Evolutionary conservation across 2,888 invertebrate genomes (phyloP).

Genomic region (Heliconius ismenius): DNA sequence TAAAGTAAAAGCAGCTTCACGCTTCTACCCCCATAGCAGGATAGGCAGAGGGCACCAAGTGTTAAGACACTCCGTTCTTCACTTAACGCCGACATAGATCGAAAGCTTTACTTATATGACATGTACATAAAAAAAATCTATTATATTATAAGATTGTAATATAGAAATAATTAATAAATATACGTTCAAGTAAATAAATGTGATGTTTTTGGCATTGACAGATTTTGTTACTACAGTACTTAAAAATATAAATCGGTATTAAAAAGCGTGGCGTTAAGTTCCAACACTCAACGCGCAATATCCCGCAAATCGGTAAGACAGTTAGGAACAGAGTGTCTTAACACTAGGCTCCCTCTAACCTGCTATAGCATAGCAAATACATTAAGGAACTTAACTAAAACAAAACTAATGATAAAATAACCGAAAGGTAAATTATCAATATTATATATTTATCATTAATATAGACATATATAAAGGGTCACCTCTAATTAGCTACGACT

Average conservation of each 20-base stretch:
- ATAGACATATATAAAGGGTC: background rate
- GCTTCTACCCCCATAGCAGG: background rate
- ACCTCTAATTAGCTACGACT: slow-evolving; percentile 10
- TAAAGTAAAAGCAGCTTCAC: no score
- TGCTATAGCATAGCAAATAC: no score
- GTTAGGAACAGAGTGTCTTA: no score
- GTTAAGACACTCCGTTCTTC: background rate
- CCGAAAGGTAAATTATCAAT: background rate
- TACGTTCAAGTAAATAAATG: background rate
- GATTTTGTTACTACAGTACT: no score
- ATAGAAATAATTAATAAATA: background rate
- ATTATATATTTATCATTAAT: background rate
- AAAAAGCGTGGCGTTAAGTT: background rate
- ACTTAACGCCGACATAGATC: background rate
- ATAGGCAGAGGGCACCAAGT: background rate
- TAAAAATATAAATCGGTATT: no score
- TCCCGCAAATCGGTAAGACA: no score
- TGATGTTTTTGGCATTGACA: background rate
- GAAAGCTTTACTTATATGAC: background rate
- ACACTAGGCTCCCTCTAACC: no score
- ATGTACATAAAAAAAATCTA: background rate
- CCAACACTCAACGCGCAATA: background rate
- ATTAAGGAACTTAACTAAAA: no score
- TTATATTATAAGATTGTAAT: background rate
- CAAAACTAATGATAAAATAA: background rate